Percentiles rank a stretch among this genome's conserved stretches.
phyloP scores from a whole-genome alignment of 2,113 vertebrate genomes.

The Oriolus oriolus region DNA sequence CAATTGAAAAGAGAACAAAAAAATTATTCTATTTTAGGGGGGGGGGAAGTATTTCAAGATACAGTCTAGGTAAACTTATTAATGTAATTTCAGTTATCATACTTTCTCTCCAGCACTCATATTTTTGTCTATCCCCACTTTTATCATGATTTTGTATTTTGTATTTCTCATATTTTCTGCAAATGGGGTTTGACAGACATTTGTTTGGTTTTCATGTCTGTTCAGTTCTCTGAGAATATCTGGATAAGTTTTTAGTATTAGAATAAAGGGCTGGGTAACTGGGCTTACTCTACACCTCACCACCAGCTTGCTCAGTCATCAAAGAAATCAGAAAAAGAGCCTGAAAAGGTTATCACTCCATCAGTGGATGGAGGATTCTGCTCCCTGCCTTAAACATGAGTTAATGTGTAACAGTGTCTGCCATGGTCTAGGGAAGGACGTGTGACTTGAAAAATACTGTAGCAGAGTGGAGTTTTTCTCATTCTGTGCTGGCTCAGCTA shows the following conservation, averaged over 20 bases:
- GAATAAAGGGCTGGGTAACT: background rate
- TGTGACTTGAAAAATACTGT: background rate
- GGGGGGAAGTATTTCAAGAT: background rate
- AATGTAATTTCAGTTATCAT: background rate
- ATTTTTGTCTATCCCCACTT: background rate
- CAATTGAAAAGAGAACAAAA: slow-evolving; percentile 5
- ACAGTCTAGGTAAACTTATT: background rate
- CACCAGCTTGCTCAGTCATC: background rate
- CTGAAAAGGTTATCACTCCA: background rate
- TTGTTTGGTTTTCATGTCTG: background rate
- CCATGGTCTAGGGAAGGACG: background rate
- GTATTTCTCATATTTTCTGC: background rate
- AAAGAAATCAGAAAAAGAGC: background rate
- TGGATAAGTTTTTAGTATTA: background rate
- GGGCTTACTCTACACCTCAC: background rate
- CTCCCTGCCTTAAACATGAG: background rate
- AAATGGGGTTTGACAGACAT: background rate
- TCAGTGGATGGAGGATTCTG: background rate
- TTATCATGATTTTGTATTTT: background rate
- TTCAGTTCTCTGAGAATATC: background rate
- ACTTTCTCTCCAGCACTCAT: background rate
- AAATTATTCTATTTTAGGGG: background rate
- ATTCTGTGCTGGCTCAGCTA: slow-evolving; percentile 24
- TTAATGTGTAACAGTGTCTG: background rate
- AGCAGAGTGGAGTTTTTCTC: background rate